These are phyloP conservation scores for Candidula unifasciata DNA, from an alignment of 2,888 invertebrate genomes.

Conservation along the genomic window DNA sequence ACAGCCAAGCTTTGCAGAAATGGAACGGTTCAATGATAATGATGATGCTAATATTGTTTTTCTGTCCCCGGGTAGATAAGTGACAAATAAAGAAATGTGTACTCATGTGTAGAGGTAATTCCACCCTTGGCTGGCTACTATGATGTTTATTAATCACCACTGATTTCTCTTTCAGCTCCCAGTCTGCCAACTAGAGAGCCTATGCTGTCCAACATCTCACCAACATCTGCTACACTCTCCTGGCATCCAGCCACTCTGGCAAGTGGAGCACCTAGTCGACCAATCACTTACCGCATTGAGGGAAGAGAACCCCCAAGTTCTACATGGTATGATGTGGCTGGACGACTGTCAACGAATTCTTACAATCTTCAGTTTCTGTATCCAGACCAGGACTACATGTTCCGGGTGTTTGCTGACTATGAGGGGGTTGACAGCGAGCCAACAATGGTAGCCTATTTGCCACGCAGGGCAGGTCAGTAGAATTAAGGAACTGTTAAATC, in stretches of 20 bases:
- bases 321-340: constrained; percentile 70
- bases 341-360: constrained; percentile 61
- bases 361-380: constrained; percentile 65
- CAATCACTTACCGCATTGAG: constrained; percentile 95
- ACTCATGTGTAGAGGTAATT: no score
- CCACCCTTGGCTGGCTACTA: no score
- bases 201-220: constrained; percentile 94
- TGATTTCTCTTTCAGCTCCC: constrained; percentile 56
- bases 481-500: background rate
- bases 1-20: no score
- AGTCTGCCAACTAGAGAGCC: constrained; percentile 84
- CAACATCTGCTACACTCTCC: constrained; percentile 92
- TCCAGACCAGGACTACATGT: constrained; percentile 89
- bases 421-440: constrained; percentile 97
- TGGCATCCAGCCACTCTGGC: constrained; percentile 96
- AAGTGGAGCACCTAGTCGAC: constrained; percentile 82
- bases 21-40: no score
- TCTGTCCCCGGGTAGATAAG: no score
- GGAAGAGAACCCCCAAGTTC: constrained; percentile 81
- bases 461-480: constrained; percentile 67
- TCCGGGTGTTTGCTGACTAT: constrained; percentile 96
- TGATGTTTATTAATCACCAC: background rate
- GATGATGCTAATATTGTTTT: no score
- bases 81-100: no score
- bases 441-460: constrained; percentile 82